A percentile compares a stretch with the other conserved stretches of the same genome.
These are phyloP conservation scores for Brassicogethes aeneus DNA, from an alignment of 2,888 invertebrate species.

Conservation along the genomic window DNA sequence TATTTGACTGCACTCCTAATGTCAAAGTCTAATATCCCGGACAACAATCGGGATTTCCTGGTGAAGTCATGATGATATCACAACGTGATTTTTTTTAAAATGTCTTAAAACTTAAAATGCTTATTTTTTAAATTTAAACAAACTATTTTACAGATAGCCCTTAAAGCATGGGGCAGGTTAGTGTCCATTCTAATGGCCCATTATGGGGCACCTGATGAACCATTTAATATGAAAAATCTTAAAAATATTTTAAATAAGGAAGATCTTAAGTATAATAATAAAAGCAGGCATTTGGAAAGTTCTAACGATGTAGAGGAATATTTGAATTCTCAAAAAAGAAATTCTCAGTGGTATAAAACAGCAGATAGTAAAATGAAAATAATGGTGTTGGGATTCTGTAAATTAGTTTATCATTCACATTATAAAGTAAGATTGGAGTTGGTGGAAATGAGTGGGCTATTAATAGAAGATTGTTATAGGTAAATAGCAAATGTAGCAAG, in stretches of 20 bases:
- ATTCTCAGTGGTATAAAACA: conserved; percentile 49
- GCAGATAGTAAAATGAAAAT: conserved; percentile 49
- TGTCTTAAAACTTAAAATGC: too few species aligned
- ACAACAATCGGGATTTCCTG: too few species aligned
- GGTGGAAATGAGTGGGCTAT: conserved; percentile 46
- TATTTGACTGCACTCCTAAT: too few species aligned
- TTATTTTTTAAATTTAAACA: too few species aligned
- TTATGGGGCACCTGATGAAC: conserved; percentile 24
- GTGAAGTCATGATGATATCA: too few species aligned
- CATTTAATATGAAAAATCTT: conserved; percentile 8
- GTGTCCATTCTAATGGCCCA: conserved; percentile 42
- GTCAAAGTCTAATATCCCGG: too few species aligned
- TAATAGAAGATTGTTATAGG: conserved; percentile 52
- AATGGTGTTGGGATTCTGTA: conserved; percentile 44
- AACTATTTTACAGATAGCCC: conserved; percentile 37
- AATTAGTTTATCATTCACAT: conserved; percentile 52
- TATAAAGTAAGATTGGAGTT: conserved; percentile 54
- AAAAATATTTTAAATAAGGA: conserved; percentile 8
- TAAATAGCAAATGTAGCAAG: conserved; percentile 39
- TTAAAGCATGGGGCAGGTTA: conserved; percentile 41
- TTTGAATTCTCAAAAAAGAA: conserved; percentile 37
- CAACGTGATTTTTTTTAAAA: too few species aligned
- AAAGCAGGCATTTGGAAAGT: conserved; percentile 22
- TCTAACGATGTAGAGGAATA: conserved; percentile 34
- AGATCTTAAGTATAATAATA: conserved; percentile 5